These are phyloP conservation scores for Ispidina lecontei DNA, from an alignment of 2,797 vertebrate species.

Conservation along the genomic window DNA sequence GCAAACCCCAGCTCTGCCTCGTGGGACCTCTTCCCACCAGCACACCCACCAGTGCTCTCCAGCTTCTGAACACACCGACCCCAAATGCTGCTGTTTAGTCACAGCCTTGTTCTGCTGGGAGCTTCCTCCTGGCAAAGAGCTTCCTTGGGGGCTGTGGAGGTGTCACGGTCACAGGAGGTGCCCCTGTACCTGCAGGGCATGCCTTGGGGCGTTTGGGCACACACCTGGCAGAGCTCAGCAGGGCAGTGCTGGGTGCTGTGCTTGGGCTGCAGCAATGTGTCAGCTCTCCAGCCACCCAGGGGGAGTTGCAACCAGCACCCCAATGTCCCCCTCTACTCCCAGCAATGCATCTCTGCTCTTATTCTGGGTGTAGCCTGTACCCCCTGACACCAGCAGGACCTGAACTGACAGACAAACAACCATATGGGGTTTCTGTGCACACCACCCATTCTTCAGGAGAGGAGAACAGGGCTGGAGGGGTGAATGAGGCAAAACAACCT, in stretches of 20 bases:
- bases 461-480: not conserved
- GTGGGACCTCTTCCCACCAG: not conserved
- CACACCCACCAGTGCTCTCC: not conserved
- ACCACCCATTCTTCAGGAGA: not conserved
- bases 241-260: not conserved
- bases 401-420: not conserved
- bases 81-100: accelerated
- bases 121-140: not conserved
- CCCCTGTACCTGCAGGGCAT: not conserved
- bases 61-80: accelerated
- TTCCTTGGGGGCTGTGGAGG: not conserved
- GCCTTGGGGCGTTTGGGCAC: not conserved
- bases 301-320: not conserved
- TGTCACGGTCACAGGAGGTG: not conserved
- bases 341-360: not conserved
- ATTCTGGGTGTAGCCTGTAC: not conserved
- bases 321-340: not conserved
- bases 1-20: not conserved
- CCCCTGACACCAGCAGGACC: accelerated
- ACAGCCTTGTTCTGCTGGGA: not conserved
- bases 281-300: accelerated
- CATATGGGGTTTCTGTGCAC: accelerated
- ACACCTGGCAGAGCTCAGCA: not conserved
- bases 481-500: not conserved
- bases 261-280: not conserved